Evolutionary conservation across 2,113 vertebrate genomes (phyloP).

Genomic region (Vicugna pacos): DNA sequence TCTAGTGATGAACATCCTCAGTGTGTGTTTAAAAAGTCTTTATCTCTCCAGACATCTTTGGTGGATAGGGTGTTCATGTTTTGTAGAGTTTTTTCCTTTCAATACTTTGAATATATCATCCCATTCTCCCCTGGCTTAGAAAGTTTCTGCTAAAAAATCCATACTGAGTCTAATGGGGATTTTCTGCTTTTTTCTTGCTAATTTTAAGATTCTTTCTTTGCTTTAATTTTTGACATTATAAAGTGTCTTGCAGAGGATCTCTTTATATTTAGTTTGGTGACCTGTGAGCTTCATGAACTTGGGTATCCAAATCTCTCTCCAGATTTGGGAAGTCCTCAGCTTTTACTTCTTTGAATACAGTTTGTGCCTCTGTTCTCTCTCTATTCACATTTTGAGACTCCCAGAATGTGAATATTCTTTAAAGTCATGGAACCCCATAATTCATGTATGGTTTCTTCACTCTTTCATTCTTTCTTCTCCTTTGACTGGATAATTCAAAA

Average conservation of each 20-base stretch:
- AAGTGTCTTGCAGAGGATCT: background rate
- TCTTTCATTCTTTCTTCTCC: background rate
- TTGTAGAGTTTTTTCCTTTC: background rate
- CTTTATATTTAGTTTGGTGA: background rate
- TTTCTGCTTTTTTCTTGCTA: background rate
- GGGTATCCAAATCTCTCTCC: background rate
- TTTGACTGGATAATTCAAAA: background rate
- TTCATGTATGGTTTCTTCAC: background rate
- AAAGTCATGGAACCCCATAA: background rate
- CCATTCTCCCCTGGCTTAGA: background rate
- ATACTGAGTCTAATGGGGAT: background rate
- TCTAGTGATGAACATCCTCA: background rate
- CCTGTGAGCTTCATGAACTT: background rate
- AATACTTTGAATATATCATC: background rate
- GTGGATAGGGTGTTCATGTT: background rate
- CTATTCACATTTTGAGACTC: background rate
- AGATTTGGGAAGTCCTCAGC: background rate
- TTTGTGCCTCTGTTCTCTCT: background rate
- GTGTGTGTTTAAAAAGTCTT: background rate
- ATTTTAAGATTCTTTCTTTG: background rate
- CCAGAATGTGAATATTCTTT: background rate
- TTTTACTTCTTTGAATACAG: background rate
- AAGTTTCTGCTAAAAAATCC: background rate
- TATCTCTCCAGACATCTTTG: background rate
- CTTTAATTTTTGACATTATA: background rate